Evolutionary conservation across 2,113 vertebrate genomes (phyloP).

Genomic region (Caranx ignobilis): DNA sequence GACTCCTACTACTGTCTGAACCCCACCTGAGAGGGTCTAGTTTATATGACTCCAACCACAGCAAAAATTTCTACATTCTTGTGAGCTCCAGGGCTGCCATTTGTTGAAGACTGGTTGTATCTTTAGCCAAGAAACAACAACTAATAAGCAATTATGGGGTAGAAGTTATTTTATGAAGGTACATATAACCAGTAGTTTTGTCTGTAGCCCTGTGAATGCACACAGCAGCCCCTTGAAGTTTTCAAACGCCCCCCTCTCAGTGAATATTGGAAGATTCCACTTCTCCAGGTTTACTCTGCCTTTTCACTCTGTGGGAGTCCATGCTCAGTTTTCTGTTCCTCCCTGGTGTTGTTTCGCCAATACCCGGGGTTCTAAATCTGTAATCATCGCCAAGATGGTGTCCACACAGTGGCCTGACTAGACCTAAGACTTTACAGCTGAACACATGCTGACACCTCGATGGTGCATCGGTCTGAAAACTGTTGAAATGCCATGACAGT

Average conservation of each 20-base stretch:
- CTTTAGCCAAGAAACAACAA: constrained; percentile 54
- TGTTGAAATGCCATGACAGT: constrained; percentile 64
- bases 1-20: constrained; percentile 54
- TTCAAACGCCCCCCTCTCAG: constrained; percentile 47
- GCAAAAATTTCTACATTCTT: constrained; percentile 34
- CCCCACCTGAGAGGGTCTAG: constrained; percentile 43
- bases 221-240: constrained; percentile 53
- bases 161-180: constrained; percentile 48
- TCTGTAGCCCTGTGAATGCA: constrained; percentile 48
- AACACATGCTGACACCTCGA: constrained; percentile 38
- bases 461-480: constrained; percentile 45
- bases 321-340: constrained; percentile 68
- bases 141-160: constrained; percentile 46
- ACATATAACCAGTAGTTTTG: constrained; percentile 38
- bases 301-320: constrained; percentile 69
- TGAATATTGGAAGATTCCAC: constrained; percentile 56
- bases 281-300: constrained; percentile 65
- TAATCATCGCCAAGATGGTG: constrained; percentile 59
- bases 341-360: constrained; percentile 78
- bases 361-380: constrained; percentile 56
- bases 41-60: constrained; percentile 43
- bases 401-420: constrained; percentile 54
- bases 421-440: constrained; percentile 52
- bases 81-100: constrained; percentile 50
- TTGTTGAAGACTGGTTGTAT: constrained; percentile 40